phyloP scores from a whole-genome alignment of 2,113 vertebrate genomes.

The Apistogramma diplotaenia region DNA sequence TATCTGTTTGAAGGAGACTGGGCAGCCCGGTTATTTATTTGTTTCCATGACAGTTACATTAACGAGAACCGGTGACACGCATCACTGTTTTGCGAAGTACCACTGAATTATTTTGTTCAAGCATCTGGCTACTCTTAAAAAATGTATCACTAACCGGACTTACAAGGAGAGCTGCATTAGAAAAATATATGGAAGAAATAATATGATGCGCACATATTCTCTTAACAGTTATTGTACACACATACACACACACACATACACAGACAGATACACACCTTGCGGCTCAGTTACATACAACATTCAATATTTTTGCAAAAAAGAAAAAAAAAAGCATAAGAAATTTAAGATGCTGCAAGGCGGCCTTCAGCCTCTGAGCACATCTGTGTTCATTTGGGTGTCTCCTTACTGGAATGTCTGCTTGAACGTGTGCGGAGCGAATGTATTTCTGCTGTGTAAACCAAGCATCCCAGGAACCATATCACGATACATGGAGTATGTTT shows the following conservation, averaged over 20 bases:
- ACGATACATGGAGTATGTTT: neutral
- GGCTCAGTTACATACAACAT: neutral
- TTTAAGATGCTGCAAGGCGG: neutral
- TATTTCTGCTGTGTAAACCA: neutral
- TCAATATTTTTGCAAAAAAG: neutral
- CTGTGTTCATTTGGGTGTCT: conserved; percentile 9
- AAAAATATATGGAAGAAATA: neutral
- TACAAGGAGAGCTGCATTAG: neutral
- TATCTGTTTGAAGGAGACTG: neutral
- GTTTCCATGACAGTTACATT: conserved; percentile 4
- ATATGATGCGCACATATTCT: neutral
- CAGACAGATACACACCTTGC: neutral
- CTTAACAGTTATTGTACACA: neutral
- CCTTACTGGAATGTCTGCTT: neutral
- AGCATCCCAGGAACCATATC: neutral
- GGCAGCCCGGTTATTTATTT: conserved; percentile 16
- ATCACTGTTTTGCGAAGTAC: neutral
- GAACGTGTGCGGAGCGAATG: neutral
- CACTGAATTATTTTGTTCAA: neutral
- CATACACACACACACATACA: no score
- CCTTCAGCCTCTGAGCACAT: neutral
- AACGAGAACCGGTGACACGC: neutral
- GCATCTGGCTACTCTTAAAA: neutral
- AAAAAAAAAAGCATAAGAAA: neutral
- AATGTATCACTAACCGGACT: neutral